These are phyloP conservation scores for Theocolax elegans DNA, from an alignment of 1,140 invertebrate species.

Conservation along the genomic window DNA sequence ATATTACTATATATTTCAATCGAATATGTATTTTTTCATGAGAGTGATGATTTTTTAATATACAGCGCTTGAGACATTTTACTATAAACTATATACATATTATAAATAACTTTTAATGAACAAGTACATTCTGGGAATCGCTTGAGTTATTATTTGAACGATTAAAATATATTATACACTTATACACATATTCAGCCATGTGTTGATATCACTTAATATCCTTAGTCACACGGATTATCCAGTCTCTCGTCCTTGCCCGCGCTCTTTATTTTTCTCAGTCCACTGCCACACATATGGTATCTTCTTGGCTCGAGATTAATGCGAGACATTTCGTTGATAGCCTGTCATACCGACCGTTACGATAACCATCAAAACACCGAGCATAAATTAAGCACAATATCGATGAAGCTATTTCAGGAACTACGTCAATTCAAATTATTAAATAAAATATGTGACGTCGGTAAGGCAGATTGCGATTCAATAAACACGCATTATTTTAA, in stretches of 20 bases:
- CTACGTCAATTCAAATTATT: too few relatives aligned
- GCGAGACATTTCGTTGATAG: too few relatives aligned
- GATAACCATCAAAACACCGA: too few relatives aligned
- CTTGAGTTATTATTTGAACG: slow-evolving; percentile 26
- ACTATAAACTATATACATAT: slow-evolving; percentile 31
- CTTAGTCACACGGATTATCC: not conserved
- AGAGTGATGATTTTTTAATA: slow-evolving; percentile 36
- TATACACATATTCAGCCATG: not conserved
- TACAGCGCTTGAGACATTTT: slow-evolving; percentile 41
- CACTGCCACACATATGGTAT: not conserved
- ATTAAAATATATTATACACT: slow-evolving; percentile 13
- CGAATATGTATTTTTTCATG: slow-evolving; percentile 39
- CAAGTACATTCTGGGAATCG: slow-evolving; percentile 30
- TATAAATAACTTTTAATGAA: slow-evolving; percentile 37
- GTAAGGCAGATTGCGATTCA: too few relatives aligned
- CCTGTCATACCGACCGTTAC: too few relatives aligned
- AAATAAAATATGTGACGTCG: too few relatives aligned
- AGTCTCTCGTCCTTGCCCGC: slow-evolving; percentile 35
- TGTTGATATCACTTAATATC: slow-evolving; percentile 17
- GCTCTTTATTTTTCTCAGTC: not conserved
- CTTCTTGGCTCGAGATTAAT: not conserved
- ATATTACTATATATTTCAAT: slow-evolving; percentile 38
- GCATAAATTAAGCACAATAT: too few relatives aligned
- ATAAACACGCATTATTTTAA: too few relatives aligned
- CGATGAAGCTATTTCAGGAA: too few relatives aligned